Percentiles rank a stretch among this genome's conserved stretches.
Conservation (phyloP, 2,888 invertebrate species). For the Campoplex capitator region DNA sequence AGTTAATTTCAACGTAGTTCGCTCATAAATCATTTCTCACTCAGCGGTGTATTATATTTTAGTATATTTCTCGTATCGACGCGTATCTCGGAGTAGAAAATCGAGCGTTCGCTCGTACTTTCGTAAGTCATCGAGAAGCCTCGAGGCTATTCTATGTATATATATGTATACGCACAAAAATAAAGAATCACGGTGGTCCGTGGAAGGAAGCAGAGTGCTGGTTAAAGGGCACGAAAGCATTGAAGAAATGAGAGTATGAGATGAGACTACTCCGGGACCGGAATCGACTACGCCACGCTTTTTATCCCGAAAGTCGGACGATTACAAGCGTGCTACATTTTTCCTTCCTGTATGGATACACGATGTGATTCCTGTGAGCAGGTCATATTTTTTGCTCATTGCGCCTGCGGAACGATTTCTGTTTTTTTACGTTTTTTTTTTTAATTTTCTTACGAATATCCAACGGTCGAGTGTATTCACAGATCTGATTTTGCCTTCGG, state of each 20-base stretch:
- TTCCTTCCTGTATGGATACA: slow-evolving; percentile 58
- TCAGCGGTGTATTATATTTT: neutral
- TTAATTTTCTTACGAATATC: slow-evolving; percentile 9
- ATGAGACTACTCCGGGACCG: slow-evolving; percentile 54
- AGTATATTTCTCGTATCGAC: neutral
- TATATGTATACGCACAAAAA: slow-evolving; percentile 25
- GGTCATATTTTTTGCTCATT: slow-evolving; percentile 80
- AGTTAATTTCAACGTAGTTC: slow-evolving; percentile 36
- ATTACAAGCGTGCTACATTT: slow-evolving; percentile 64
- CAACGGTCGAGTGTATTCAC: slow-evolving; percentile 13
- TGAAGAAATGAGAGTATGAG: slow-evolving; percentile 22
- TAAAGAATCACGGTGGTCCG: slow-evolving; percentile 53
- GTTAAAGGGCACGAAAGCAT: slow-evolving; percentile 28
- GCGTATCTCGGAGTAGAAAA: slow-evolving; percentile 24
- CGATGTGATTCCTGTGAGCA: slow-evolving; percentile 75
- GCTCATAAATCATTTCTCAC: slow-evolving; percentile 43
- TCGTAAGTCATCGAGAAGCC: slow-evolving; percentile 34
- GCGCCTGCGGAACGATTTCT: slow-evolving; percentile 60
- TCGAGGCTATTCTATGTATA: neutral
- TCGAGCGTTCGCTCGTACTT: slow-evolving; percentile 27
- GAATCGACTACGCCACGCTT: slow-evolving; percentile 81
- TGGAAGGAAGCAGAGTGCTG: neutral
- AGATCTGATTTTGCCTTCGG: slow-evolving; percentile 15
- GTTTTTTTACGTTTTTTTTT: slow-evolving; percentile 10
- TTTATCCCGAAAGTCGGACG: slow-evolving; percentile 79